Evolutionary conservation across 1,140 invertebrate genomes (phyloP).

Genomic region (Scylla paramamosain): DNA sequence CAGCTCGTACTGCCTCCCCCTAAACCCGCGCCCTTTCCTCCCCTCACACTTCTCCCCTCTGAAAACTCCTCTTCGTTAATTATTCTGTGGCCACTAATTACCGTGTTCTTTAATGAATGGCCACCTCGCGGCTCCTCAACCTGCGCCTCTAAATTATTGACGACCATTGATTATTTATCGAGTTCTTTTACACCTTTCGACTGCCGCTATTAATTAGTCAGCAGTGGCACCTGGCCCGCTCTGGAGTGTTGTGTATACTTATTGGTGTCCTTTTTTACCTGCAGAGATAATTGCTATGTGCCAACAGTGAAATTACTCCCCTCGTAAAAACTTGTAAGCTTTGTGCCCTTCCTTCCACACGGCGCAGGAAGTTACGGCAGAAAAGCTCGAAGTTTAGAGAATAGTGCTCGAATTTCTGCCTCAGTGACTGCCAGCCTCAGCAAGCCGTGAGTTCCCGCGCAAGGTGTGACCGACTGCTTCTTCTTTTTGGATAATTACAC

Average conservation of each 20-base stretch:
- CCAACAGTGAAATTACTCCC: background rate
- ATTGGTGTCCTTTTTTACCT: background rate
- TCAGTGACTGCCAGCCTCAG: background rate
- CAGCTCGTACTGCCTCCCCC: background rate
- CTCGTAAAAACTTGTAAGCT: background rate
- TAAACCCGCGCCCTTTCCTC: background rate
- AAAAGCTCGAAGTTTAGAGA: background rate
- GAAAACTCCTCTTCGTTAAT: background rate
- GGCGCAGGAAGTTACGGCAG: background rate
- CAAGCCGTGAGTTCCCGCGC: background rate
- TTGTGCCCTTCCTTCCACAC: background rate
- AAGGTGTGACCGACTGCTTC: background rate
- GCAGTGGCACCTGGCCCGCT: background rate
- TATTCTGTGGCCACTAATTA: slow-evolving; percentile 12
- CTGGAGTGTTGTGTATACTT: background rate
- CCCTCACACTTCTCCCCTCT: background rate
- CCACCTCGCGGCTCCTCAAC: slow-evolving; percentile 11
- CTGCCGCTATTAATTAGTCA: slow-evolving; percentile 35
- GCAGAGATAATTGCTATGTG: background rate
- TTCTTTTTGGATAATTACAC: background rate
- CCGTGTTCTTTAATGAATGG: slow-evolving; percentile 51
- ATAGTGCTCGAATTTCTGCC: background rate
- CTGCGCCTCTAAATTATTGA: slow-evolving; percentile 31
- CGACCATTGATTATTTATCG: slow-evolving; percentile 35
- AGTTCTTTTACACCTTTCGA: slow-evolving; percentile 51